Conservation (phyloP, 2,888 invertebrate species). For the Patella caerulea region DNA sequence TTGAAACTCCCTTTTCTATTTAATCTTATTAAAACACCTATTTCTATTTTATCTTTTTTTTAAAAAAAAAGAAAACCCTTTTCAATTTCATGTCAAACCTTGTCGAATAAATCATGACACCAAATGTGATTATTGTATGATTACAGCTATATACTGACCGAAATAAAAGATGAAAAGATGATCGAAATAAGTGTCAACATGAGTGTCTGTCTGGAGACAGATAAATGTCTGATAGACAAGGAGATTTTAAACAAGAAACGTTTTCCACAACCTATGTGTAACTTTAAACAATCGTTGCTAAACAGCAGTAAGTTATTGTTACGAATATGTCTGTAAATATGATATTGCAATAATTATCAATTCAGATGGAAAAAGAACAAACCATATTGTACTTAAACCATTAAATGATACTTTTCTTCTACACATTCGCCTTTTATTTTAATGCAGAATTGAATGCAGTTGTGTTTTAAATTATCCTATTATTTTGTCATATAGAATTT, state of each 20-base stretch:
- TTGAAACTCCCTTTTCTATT: too few relatives aligned
- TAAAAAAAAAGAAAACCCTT: too few relatives aligned
- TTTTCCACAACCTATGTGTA: neutral
- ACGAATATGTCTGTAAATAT: too few relatives aligned
- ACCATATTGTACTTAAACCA: neutral
- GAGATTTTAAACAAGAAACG: slow-evolving; percentile 6
- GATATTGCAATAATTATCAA: too few relatives aligned
- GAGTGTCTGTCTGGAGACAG: neutral
- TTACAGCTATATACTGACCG: neutral
- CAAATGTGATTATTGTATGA: too few relatives aligned
- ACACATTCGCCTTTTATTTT: neutral
- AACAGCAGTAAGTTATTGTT: neutral
- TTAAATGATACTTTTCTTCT: too few relatives aligned
- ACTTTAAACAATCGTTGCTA: neutral
- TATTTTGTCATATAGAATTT: slow-evolving; percentile 24
- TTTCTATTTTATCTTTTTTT: too few relatives aligned
- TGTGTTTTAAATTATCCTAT: neutral
- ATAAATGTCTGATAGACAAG: neutral
- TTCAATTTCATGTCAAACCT: too few relatives aligned
- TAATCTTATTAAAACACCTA: too few relatives aligned
- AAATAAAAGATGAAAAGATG: neutral
- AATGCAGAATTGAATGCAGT: neutral
- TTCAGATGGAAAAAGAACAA: neutral
- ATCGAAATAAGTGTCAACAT: neutral
- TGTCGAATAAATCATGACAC: too few relatives aligned